Conservation (phyloP, 2,113 vertebrate species). For the Triplophysa tibetana region DNA sequence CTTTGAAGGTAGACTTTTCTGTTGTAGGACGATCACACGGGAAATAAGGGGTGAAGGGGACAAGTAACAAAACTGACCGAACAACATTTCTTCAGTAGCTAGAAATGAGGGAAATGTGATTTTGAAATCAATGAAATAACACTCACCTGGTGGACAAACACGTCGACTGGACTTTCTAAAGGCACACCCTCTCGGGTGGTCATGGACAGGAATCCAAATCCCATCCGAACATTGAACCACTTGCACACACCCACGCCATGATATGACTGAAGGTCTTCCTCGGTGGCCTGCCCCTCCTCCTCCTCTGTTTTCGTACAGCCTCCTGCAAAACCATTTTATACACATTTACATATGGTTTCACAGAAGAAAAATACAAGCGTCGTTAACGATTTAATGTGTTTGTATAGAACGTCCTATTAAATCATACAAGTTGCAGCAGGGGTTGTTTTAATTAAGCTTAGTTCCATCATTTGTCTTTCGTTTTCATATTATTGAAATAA, state of each 20-base stretch:
- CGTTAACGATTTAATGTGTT: too few species aligned
- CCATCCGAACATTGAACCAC: slow-evolving; percentile 99
- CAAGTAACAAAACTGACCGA: too few species aligned
- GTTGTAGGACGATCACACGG: slow-evolving; percentile 61
- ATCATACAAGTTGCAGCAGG: too few species aligned
- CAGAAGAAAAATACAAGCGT: too few species aligned
- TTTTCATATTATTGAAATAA: too few species aligned
- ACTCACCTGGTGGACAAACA: slow-evolving; percentile 96
- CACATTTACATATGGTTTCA: not conserved
- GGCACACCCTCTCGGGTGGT: slow-evolving; percentile 84
- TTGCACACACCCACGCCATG: slow-evolving; percentile 90
- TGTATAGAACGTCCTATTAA: too few species aligned
- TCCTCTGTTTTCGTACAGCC: slow-evolving; percentile 82
- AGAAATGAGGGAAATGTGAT: too few species aligned
- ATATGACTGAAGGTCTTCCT: slow-evolving; percentile 74
- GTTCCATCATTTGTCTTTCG: too few species aligned
- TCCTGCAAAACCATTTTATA: slow-evolving; percentile 70
- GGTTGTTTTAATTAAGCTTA: too few species aligned
- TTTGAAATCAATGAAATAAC: slow-evolving; percentile 26
- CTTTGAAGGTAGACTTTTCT: slow-evolving; percentile 61
- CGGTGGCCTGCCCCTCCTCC: slow-evolving; percentile 76
- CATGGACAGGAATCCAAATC: slow-evolving; percentile 98
- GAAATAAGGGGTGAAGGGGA: slow-evolving; percentile 40
- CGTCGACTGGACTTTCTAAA: slow-evolving; percentile 91
- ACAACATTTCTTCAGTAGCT: too few species aligned